These are phyloP conservation scores for Prorops nasuta DNA, from an alignment of 1,140 invertebrate species.

Conservation along the genomic window DNA sequence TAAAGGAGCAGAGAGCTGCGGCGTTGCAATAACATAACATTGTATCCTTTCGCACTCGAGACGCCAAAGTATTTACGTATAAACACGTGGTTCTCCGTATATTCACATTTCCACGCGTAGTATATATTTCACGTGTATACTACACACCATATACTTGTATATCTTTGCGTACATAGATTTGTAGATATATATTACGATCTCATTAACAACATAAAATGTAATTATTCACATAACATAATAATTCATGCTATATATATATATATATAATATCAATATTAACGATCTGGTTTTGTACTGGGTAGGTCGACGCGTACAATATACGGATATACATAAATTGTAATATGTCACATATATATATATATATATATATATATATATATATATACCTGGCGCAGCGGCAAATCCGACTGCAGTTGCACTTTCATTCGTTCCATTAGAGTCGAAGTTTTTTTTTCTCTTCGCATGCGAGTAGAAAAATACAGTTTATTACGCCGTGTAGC, in stretches of 20 bases:
- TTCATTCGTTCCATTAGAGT: neutral
- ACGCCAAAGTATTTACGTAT: conserved; percentile 5
- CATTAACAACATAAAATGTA: conserved; percentile 51
- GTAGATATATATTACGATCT: conserved; percentile 46
- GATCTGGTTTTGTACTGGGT: conserved; percentile 51
- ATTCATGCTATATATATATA: conserved; percentile 27
- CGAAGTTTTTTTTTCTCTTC: conserved; percentile 3
- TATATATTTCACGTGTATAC: no score
- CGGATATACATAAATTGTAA: neutral
- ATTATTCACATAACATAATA: conserved; percentile 45
- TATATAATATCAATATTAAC: conserved; percentile 32
- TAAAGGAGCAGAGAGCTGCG: conserved; percentile 12
- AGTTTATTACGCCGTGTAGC: conserved; percentile 8
- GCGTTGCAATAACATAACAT: no score
- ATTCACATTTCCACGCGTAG: no score
- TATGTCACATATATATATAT: conserved; percentile 9
- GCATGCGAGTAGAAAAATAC: conserved; percentile 17
- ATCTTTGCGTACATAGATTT: conserved; percentile 19
- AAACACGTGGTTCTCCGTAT: conserved; percentile 12
- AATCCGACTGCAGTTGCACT: no score
- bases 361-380: conserved; percentile 9
- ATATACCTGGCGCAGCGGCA: no score
- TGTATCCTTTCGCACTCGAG: no score
- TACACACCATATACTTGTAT: no score
- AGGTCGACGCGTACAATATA: conserved; percentile 36